A percentile compares a stretch with the other conserved stretches of the same genome.
Evolutionary conservation across 2,113 vertebrate species (phyloP).

Genomic region (Fulica atra): DNA sequence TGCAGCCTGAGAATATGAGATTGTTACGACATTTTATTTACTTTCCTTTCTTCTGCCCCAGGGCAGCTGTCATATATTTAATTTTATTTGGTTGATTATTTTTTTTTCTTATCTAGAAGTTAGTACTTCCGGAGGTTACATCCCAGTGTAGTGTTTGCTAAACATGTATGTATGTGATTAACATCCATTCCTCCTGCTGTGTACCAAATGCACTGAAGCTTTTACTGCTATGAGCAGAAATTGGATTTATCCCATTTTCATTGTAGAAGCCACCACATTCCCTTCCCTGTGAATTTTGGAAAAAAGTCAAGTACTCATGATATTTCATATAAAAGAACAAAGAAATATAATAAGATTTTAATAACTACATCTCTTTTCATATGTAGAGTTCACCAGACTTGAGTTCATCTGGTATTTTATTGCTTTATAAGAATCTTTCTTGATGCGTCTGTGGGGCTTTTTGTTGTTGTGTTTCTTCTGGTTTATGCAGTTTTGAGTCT

Average conservation of each 20-base stretch:
- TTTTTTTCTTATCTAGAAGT: neutral
- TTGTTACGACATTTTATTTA: neutral
- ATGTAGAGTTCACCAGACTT: neutral
- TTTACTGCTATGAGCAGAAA: neutral
- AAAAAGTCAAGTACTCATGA: neutral
- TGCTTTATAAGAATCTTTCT: neutral
- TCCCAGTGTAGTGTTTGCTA: neutral
- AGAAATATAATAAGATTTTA: neutral
- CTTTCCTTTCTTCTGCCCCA: neutral
- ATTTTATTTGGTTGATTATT: conserved; percentile 5
- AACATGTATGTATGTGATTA: neutral
- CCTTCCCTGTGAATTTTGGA: neutral
- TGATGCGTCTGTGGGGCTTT: neutral
- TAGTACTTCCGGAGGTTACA: neutral
- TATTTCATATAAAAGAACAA: neutral
- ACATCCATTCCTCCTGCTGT: neutral
- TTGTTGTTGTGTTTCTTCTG: neutral
- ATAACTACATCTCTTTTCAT: neutral
- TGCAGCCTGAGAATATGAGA: neutral
- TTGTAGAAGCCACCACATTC: neutral
- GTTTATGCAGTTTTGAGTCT: neutral
- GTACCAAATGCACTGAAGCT: neutral
- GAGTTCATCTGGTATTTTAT: neutral
- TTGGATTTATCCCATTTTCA: neutral
- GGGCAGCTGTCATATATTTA: neutral